Conservation (phyloP, 2,113 vertebrate species). For the Dasypus novemcinctus region DNA sequence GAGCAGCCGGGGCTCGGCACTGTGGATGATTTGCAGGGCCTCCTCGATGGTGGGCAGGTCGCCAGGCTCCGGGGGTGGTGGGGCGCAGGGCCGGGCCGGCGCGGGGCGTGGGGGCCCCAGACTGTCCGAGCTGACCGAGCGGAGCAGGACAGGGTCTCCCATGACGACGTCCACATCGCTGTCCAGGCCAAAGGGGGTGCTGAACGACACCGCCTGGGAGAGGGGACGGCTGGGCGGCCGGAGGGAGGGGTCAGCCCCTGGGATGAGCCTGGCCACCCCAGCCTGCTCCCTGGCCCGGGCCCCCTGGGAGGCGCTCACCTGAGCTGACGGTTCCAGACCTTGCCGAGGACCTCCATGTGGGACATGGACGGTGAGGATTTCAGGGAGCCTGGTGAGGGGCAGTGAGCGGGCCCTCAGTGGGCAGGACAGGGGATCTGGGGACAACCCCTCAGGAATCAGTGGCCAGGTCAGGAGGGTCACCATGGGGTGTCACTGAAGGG, state of each 20-base stretch:
- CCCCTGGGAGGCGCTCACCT: conserved; percentile 79
- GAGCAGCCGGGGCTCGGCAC: conserved; percentile 91
- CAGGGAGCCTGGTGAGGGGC: conserved; percentile 85
- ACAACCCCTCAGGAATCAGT: neutral
- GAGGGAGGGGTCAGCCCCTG: conserved; percentile 57
- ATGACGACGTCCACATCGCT: conserved; percentile 95
- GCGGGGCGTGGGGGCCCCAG: conserved; percentile 80
- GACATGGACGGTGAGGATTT: conserved; percentile 94
- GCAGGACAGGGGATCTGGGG: neutral
- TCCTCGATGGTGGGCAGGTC: conserved; percentile 95
- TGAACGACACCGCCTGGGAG: conserved; percentile 93
- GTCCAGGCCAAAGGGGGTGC: conserved; percentile 95
- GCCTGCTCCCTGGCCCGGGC: accelerated
- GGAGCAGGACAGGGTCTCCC: conserved; percentile 90
- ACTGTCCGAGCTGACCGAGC: conserved; percentile 93
- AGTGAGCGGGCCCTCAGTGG: neutral
- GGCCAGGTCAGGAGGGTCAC: too few relatives aligned
- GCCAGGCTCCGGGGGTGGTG: conserved; percentile 77
- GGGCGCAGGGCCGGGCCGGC: conserved; percentile 76
- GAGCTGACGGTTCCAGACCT: conserved; percentile 89
- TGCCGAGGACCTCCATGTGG: conserved; percentile 91
- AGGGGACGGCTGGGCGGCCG: conserved; percentile 86
- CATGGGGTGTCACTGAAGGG: neutral
- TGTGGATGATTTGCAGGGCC: conserved; percentile 94
- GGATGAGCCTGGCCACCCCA: neutral